Conservation (phyloP, 2,797 vertebrate species). For the Phoeniculus purpureus region DNA sequence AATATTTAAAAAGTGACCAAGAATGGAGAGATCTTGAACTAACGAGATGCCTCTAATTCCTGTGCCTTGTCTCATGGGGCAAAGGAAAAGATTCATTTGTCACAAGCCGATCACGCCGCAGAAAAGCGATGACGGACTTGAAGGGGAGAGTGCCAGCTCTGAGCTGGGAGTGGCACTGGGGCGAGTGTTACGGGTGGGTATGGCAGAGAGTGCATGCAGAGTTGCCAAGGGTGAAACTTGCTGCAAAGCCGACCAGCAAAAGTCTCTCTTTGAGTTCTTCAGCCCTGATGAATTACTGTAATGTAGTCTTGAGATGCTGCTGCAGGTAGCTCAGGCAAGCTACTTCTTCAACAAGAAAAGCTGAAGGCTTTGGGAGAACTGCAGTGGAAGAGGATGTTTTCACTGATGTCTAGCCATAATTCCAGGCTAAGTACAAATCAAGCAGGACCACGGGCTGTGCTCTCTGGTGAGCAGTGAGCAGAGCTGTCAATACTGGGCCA, state of each 20-base stretch:
- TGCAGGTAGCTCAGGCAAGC: not conserved
- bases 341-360: not conserved
- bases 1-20: conserved; percentile 9
- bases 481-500: not conserved
- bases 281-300: not conserved
- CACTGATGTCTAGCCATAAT: not conserved
- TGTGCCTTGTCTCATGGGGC: not conserved
- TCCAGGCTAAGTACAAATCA: not conserved
- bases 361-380: not conserved
- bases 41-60: not conserved
- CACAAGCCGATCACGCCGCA: not conserved
- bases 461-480: not conserved
- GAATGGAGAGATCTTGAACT: not conserved
- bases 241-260: not conserved
- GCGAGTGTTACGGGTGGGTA: not conserved
- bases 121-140: fast-evolving
- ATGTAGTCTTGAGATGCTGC: not conserved
- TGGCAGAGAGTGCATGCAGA: fast-evolving
- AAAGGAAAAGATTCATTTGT: not conserved
- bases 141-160: not conserved
- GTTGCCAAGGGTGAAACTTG: not conserved
- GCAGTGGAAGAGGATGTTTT: not conserved
- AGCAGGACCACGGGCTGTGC: not conserved
- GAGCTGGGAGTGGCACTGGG: not conserved
- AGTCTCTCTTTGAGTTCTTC: not conserved